Evolutionary conservation across 2,797 vertebrate genomes (phyloP), one percentile per base, ranked within the genome.

Genomic region (Somateria mollissima): DNA sequence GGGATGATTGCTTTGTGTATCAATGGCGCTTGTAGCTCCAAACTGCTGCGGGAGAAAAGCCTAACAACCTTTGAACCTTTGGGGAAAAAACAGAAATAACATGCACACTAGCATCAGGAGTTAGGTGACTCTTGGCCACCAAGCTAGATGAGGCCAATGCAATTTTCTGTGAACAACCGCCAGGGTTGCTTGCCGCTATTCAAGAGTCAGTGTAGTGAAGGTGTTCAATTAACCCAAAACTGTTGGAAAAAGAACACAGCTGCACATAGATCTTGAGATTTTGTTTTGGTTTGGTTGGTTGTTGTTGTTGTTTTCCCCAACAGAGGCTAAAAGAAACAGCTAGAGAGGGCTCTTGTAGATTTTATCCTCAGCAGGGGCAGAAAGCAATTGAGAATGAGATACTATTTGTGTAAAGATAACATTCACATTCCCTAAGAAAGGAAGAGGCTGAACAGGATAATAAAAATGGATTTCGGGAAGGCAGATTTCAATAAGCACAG

Each of bases 61-160:
- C 41, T 11, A 39, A 61, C 45, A 39, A 73, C 62, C 19, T 41
- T 54, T 15, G 6, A 39, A 73, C 62, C 19, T 41, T 54, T 15
- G 6, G 14, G 47, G 27, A 27, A 73, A 82, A 80, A 11, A 66
- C 13, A 89, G 32, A 10, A 83, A 73, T 34, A 53, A 66, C 11
- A 8, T 32, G 51, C 75, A 84, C 70, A 10, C 18, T 34, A n/a
- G 12, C 2, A 0, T 27, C 0, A 0, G 13, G n/a, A 79, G 3
- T 32, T 19, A 34, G 16, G 32, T 30, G 32, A 30, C 27, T 76
- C 28, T 58, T 62, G 37, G 25, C 66, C 30, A 65, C 18, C 61
- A 53, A 24, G 20, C 17, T 2, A 80, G 41, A 58, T 25, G 75
- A 87, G 30, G 60, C 30, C 0, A 0, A 41, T 1, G 4, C n/a